Conservation (phyloP, 2,113 vertebrate species). For the Myodes glareolus region DNA sequence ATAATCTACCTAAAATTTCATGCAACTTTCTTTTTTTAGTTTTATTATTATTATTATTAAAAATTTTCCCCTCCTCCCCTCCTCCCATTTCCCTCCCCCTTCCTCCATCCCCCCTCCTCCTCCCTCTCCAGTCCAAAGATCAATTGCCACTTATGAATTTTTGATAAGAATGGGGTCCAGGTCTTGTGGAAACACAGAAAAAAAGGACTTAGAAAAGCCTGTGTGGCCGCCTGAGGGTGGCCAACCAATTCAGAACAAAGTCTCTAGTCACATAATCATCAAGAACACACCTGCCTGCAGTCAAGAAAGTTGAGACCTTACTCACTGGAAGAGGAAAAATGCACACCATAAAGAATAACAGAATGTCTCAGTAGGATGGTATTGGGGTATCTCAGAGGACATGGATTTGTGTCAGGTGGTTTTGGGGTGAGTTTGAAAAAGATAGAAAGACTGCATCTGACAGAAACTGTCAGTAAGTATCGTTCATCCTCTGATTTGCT, state of each 20-base stretch:
- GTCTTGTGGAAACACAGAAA: neutral
- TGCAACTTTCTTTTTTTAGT: slow-evolving; percentile 93
- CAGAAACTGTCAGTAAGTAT: neutral
- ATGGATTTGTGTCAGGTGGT: neutral
- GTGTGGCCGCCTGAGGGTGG: neutral
- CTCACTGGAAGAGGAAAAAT: neutral
- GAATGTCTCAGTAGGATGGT: neutral
- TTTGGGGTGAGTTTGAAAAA: neutral
- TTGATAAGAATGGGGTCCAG: neutral
- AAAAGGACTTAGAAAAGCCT: neutral
- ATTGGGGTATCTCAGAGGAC: neutral
- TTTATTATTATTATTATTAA: no score
- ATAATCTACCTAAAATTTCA: slow-evolving; percentile 90
- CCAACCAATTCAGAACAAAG: neutral
- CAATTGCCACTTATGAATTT: slow-evolving; percentile 87
- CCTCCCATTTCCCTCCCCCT: no score
- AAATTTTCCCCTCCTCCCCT: no score
- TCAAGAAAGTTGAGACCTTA: neutral
- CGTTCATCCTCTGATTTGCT: neutral
- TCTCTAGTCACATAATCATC: neutral
- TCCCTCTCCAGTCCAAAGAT: no score
- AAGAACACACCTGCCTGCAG: neutral
- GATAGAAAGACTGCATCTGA: neutral
- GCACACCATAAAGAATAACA: neutral
- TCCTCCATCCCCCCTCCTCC: no score